Percentiles rank a stretch among this genome's conserved stretches.
Evolutionary conservation across 2,888 invertebrate genomes (phyloP).

Genomic region (Prionchulus punctatus): DNA sequence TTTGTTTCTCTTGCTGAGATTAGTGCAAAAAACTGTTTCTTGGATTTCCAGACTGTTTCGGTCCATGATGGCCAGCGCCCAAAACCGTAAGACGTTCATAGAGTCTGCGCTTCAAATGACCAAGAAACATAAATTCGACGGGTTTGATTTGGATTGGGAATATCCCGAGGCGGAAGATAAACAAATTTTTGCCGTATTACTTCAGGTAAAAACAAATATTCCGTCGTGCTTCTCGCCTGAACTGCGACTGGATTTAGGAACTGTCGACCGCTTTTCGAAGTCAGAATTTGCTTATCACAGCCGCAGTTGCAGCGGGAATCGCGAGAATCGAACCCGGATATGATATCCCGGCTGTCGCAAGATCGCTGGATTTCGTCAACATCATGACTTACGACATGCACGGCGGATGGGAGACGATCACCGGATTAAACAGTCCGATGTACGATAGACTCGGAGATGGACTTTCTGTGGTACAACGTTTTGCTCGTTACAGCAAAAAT

Average conservation of each 20-base stretch:
- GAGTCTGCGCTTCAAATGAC: constrained; percentile 49
- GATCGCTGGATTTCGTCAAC: constrained; percentile 1
- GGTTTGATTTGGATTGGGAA: constrained; percentile 29
- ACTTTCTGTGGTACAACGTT: too few relatives aligned
- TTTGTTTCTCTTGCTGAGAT: too few relatives aligned
- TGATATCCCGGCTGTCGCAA: neutral
- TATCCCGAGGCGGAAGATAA: constrained; percentile 1
- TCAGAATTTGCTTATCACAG: constrained; percentile 4
- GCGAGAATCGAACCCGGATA: constrained; percentile 2
- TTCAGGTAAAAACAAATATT: too few relatives aligned
- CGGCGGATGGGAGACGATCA: constrained; percentile 6
- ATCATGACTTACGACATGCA: constrained; percentile 9
- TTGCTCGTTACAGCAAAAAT: too few relatives aligned
- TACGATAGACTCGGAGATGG: neutral
- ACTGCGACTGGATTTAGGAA: too few relatives aligned
- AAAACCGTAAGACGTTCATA: constrained; percentile 52
- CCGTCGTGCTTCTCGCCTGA: too few relatives aligned
- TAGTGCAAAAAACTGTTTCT: too few relatives aligned
- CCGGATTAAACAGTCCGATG: constrained; percentile 6
- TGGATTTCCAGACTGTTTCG: constrained; percentile 40
- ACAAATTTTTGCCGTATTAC: too few relatives aligned
- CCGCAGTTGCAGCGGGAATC: constrained; percentile 5
- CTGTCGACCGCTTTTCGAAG: too few relatives aligned
- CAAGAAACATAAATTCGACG: constrained; percentile 44
- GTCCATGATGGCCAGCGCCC: constrained; percentile 63